These are phyloP conservation scores for Aythya fuligula DNA, from an alignment of 2,797 vertebrate species.

Conservation along the genomic window DNA sequence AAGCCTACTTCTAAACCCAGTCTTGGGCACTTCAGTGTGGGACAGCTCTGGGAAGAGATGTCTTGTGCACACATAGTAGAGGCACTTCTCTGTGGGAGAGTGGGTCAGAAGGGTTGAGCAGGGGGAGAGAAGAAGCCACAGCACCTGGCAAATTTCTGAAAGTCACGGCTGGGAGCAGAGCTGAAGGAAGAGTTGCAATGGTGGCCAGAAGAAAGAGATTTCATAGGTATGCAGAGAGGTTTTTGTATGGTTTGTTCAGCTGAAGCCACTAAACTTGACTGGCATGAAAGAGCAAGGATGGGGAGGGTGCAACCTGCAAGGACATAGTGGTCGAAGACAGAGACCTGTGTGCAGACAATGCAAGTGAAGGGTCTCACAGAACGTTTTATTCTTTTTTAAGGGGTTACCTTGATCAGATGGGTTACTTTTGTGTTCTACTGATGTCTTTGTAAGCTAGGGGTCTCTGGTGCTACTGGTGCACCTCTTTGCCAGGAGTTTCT, in stretches of 20 bases:
- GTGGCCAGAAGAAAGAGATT: not conserved
- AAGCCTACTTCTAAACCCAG: not conserved
- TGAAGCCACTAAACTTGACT: not conserved
- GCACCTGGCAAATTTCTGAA: not conserved
- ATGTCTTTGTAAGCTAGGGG: not conserved
- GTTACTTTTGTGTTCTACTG: not conserved
- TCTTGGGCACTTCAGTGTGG: not conserved
- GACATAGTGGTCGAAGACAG: not conserved
- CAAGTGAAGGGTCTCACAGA: not conserved
- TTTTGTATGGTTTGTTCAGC: not conserved
- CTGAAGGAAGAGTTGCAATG: not conserved
- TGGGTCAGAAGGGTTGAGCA: not conserved
- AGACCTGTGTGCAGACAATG: not conserved
- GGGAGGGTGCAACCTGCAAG: not conserved
- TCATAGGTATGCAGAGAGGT: not conserved
- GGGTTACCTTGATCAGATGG: not conserved
- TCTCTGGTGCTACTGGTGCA: not conserved
- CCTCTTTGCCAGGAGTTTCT: not conserved
- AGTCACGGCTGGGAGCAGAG: not conserved
- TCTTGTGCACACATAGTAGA: not conserved
- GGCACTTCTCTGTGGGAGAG: not conserved
- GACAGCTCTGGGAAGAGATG: not conserved
- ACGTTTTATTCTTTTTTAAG: not conserved
- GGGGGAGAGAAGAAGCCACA: not conserved
- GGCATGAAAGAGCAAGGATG: rapidly evolving